Conservation (phyloP, 2,888 invertebrate species). For the Patella caerulea region DNA sequence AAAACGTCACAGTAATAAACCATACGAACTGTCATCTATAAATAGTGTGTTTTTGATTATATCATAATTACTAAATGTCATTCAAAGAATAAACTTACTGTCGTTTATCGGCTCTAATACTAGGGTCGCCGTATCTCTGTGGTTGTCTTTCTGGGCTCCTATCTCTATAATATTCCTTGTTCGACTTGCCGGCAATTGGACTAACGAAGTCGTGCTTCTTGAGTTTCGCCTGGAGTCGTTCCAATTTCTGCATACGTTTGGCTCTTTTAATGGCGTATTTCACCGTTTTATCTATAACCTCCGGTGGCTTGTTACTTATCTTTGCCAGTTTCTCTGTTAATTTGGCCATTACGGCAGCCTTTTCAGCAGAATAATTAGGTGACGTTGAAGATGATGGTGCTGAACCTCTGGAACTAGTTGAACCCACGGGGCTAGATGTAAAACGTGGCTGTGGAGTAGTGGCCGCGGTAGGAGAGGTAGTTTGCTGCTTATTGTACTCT, state of each 20-base stretch:
- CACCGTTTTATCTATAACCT: slow-evolving; percentile 1
- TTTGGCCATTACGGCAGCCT: slow-evolving; percentile 9
- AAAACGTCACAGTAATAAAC: too few species aligned
- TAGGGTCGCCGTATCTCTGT: slow-evolving; percentile 4
- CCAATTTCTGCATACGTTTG: slow-evolving; percentile 1
- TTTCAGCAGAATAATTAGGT: not conserved
- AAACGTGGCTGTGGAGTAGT: not conserved
- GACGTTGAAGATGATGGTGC: not conserved
- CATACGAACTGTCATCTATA: too few species aligned
- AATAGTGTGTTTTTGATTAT: too few species aligned
- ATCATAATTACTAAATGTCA: too few species aligned
- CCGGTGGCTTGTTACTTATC: not conserved
- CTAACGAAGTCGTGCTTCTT: not conserved
- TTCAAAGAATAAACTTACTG: not conserved
- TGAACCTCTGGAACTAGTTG: slow-evolving; percentile 2
- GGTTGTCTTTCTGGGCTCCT: slow-evolving; percentile 6
- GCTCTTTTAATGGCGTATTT: not conserved
- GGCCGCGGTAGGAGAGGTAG: not conserved
- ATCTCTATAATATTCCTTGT: slow-evolving; percentile 8
- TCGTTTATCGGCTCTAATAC: not conserved
- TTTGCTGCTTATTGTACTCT: not conserved
- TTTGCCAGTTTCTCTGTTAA: slow-evolving; percentile 8
- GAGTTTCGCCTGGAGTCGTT: not conserved
- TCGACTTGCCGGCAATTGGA: not conserved
- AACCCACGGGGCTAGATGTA: slow-evolving; percentile 7